phyloP scores from a whole-genome alignment of 37 sponge, comb jelly and placozoan genomes.

The Axinella damicornis region DNA sequence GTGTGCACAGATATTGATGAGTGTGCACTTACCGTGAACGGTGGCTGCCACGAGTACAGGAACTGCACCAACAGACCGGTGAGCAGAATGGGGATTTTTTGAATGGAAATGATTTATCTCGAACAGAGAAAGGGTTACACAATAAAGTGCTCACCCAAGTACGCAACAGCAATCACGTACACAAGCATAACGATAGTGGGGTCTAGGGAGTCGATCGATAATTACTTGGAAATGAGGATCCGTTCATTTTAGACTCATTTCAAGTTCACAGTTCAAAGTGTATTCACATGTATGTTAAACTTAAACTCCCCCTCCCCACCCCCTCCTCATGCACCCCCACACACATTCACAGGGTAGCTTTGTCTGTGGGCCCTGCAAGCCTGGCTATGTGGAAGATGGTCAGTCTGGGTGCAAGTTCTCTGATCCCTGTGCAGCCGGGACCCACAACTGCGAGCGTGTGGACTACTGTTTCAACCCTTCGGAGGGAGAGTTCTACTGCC shows the following conservation, averaged over 20 bases:
- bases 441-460: conserved; percentile 64
- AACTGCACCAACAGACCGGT: conserved; percentile 73
- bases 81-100: too few species aligned
- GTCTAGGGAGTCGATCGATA: too few species aligned
- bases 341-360: conserved; percentile 51
- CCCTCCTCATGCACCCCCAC: neutral
- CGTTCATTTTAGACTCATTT: too few species aligned
- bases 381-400: conserved; percentile 77
- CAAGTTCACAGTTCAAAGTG: too few species aligned
- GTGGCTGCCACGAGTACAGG: conserved; percentile 64
- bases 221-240: too few species aligned
- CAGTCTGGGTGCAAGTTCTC: conserved; percentile 61
- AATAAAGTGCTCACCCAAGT: too few species aligned
- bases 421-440: conserved; percentile 82
- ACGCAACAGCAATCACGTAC: too few species aligned
- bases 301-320: neutral
- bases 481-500: conserved; percentile 60
- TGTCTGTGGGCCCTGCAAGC: conserved; percentile 77
- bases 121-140: too few species aligned
- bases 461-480: conserved; percentile 71
- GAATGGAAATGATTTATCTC: too few species aligned
- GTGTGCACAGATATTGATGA: conserved; percentile 89
- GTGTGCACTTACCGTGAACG: conserved; percentile 52
- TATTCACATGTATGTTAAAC: too few species aligned
- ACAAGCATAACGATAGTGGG: too few species aligned